Percentiles rank a stretch among this genome's conserved stretches.
These are phyloP conservation scores for Romanogobio albipinnatus DNA, from an alignment of 2,113 vertebrate species.

Conservation along the genomic window DNA sequence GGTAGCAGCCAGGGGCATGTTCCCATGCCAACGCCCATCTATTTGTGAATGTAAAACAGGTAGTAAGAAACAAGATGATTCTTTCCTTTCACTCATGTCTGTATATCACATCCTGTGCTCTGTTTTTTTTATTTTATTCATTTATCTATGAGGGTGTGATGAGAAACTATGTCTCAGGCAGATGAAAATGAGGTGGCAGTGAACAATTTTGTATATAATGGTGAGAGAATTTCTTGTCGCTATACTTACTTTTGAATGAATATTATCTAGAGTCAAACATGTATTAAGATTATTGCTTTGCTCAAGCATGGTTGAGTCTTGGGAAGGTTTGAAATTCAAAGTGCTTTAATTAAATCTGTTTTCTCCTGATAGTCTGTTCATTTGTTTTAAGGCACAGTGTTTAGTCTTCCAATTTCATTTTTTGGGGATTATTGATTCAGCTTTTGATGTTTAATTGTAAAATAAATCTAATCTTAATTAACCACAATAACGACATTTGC, in stretches of 20 bases:
- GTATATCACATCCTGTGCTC: background rate
- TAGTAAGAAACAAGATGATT: conserved; percentile 37
- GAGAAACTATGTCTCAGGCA: background rate
- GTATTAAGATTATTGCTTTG: background rate
- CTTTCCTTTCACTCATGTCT: conserved; percentile 55
- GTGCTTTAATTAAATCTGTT: background rate
- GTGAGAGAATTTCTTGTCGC: background rate
- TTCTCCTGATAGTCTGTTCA: background rate
- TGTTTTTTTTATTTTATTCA: no score
- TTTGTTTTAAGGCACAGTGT: background rate
- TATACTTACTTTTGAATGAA: background rate
- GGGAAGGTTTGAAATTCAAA: background rate
- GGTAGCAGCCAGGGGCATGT: conserved; percentile 33
- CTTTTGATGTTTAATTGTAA: conserved; percentile 6
- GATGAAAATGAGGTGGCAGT: background rate
- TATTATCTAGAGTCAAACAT: background rate
- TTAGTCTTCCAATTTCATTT: background rate
- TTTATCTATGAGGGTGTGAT: background rate
- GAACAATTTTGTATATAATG: background rate
- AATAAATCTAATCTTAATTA: background rate
- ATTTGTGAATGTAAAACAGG: conserved; percentile 39
- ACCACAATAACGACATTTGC: background rate
- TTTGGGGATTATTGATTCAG: background rate
- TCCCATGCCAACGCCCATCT: conserved; percentile 36
- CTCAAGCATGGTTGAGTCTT: background rate